phyloP scores from a whole-genome alignment of 30 jellyfish, hydroid and myxozoan species.

The Mastigias papua region DNA sequence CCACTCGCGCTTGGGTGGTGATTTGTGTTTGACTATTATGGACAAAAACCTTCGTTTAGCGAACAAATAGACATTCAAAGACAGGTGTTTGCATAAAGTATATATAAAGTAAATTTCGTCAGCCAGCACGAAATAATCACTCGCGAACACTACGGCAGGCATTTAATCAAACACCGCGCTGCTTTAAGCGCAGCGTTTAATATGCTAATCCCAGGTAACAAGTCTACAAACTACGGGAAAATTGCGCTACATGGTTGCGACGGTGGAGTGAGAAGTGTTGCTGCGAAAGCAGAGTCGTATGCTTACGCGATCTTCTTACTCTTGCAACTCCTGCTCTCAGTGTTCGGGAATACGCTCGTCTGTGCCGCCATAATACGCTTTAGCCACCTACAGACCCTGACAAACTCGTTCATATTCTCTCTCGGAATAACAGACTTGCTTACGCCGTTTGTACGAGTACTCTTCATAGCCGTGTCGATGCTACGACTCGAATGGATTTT shows the following conservation, averaged over 20 bases:
- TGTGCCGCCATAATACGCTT: conserved; percentile 78
- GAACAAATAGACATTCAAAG: background rate
- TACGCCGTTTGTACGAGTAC: conserved; percentile 81
- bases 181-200: background rate
- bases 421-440: conserved; percentile 85
- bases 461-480: conserved; percentile 74
- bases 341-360: conserved; percentile 80
- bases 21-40: background rate
- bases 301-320: conserved; percentile 52
- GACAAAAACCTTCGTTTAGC: background rate
- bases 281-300: conserved; percentile 53
- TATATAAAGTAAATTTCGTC: background rate
- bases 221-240: background rate
- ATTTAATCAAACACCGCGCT: too few species aligned
- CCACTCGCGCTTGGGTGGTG: too few species aligned
- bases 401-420: conserved; percentile 82
- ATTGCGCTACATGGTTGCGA: conserved; percentile 80
- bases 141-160: too few species aligned
- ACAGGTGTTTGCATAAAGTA: background rate
- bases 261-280: conserved; percentile 70
- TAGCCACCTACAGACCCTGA: conserved; percentile 66
- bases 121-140: background rate
- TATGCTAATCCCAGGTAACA: background rate
- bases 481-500: conserved; percentile 76
- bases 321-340: conserved; percentile 55